Evolutionary conservation across 2,113 vertebrate species (phyloP), one percentile per base, ranked within the genome.

Genomic region (Turdus rufiventris): DNA sequence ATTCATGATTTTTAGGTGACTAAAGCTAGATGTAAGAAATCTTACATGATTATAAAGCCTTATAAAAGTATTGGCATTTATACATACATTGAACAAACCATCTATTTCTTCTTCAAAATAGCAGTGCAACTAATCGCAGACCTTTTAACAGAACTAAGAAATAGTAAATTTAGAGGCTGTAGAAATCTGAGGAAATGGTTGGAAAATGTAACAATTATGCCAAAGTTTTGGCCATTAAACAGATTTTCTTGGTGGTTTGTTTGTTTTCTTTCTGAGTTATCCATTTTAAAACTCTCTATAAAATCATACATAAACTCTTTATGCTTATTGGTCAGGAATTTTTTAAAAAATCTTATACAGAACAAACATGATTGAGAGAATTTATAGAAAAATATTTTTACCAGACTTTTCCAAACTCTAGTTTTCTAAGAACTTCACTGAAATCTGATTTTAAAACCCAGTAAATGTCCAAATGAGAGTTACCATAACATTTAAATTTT

Each of bases 71-170:
- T 20, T 23, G 8, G 2, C 4, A 1, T 45, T 75, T 24, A 56
- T 68, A 6, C 0, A 1, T n/a, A 5, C 12, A 9, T 36, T 83
- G 29, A 54, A 34, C 51, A 87, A 88, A 42, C 76, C 12, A 40
- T 20, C 10, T 42, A 17, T 87, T 74, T 88, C n/a, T 75, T 75
- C 62, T 79, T 81, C 43, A 81, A 89, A 82, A 72, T 9, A 76
- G 19, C 12, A 57, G 6, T 53, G 33, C 6, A 48, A 66, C 33
- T 91, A 85, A 79, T 56, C 56, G 67, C 14, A 50, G 7, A 61
- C 10, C 5, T 78, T 68, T 34, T 11, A n/a, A 51, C 14, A 70
- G 9, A 61, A 61, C 7, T 57, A 65, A 92, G 68, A 85, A 88
- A 88, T 23, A 65, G 5, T 47, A 57, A 18, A 24, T 23, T 28